phyloP scores from a whole-genome alignment of 1,140 invertebrate species.

The Eciton burchellii region DNA sequence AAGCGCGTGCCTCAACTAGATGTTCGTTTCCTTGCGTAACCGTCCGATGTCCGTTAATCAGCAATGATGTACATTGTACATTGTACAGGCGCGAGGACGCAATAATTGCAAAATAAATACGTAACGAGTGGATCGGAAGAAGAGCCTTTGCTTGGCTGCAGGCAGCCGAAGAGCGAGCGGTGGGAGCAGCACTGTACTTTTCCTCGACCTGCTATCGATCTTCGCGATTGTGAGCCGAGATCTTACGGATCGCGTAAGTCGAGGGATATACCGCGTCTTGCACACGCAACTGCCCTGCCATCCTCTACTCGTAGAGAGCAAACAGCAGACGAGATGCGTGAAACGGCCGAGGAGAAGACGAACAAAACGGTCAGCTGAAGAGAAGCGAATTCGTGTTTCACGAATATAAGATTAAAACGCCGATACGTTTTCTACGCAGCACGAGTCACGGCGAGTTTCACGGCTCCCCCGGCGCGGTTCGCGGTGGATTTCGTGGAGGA shows the following conservation, averaged over 20 bases:
- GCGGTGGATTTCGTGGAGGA: not conserved
- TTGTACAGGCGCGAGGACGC: constrained; percentile 40
- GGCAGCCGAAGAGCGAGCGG: not conserved
- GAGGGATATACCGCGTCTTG: constrained; percentile 42
- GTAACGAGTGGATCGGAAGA: constrained; percentile 45
- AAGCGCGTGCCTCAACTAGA: constrained; percentile 3
- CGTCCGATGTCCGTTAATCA: constrained; percentile 41
- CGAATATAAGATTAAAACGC: constrained; percentile 32
- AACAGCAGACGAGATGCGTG: not conserved
- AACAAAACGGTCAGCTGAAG: not conserved
- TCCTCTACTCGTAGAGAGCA: constrained; percentile 7
- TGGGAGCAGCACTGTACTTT: constrained; percentile 2
- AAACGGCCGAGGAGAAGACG: not conserved
- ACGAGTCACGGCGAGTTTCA: not conserved
- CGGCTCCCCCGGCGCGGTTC: not conserved
- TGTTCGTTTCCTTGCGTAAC: constrained; percentile 34
- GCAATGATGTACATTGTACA: constrained; percentile 31
- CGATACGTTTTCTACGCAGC: not conserved
- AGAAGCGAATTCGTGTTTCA: not conserved
- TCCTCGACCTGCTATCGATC: constrained; percentile 44
- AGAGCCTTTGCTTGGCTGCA: constrained; percentile 30
- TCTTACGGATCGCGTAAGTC: constrained; percentile 40
- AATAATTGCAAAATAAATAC: constrained; percentile 61
- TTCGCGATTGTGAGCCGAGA: constrained; percentile 28
- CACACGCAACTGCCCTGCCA: not conserved